Conservation (phyloP, 92 coral and sea anemone genomes). For the Porites divaricata region DNA sequence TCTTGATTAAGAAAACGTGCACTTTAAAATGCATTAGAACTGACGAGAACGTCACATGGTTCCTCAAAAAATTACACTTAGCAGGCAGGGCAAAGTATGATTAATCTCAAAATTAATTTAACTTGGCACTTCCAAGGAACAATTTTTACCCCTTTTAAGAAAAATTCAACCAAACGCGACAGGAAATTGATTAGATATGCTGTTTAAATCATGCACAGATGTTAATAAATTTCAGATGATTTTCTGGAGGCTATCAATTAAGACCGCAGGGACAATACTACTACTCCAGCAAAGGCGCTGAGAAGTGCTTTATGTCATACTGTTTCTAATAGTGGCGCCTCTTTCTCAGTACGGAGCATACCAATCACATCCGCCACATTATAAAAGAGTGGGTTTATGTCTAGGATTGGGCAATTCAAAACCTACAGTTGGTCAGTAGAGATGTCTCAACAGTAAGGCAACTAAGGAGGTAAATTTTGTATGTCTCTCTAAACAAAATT, state of each 20-base stretch:
- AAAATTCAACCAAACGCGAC: not conserved
- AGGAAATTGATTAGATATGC: not conserved
- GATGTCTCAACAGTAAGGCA: not conserved
- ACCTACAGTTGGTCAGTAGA: not conserved
- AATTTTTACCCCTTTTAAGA: not conserved
- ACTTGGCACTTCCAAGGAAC: too few species aligned
- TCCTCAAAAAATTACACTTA: too few species aligned
- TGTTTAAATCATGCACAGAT: not conserved
- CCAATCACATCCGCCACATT: not conserved
- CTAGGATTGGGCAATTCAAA: not conserved
- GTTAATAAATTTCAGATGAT: not conserved
- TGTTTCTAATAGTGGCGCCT: not conserved
- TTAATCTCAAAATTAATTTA: too few species aligned
- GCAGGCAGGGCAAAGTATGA: too few species aligned
- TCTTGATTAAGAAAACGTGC: not conserved
- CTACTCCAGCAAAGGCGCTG: too few species aligned
- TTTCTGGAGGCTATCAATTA: slow-evolving; percentile 10
- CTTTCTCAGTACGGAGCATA: not conserved
- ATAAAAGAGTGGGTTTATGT: not conserved
- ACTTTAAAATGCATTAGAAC: too few species aligned
- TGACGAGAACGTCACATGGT: too few species aligned
- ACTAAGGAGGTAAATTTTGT: not conserved
- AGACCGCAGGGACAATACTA: not conserved
- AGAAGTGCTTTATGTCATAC: not conserved
- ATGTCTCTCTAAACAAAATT: too few species aligned